Evolutionary conservation across 2,888 invertebrate genomes (phyloP).

Genomic region (Pseudanteris insignis): DNA sequence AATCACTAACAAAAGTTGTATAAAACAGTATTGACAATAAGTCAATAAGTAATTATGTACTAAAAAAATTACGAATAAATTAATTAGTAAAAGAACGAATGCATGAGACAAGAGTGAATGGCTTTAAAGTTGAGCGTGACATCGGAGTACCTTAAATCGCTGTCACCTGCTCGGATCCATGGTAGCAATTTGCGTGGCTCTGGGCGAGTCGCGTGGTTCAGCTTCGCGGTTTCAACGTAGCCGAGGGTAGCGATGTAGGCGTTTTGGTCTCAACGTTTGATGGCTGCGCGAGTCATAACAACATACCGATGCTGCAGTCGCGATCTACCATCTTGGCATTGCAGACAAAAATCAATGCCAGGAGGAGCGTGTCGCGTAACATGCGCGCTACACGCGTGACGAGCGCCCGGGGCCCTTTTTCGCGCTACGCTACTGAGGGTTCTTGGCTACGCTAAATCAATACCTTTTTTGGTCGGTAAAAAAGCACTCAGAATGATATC

Average conservation of each 20-base stretch:
- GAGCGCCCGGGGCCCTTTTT: conserved; percentile 21
- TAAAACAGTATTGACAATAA: too few species aligned
- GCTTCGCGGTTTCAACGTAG: conserved; percentile 39
- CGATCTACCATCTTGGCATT: conserved; percentile 55
- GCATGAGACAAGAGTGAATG: background rate
- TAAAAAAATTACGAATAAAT: too few species aligned
- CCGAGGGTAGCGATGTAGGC: conserved; percentile 45
- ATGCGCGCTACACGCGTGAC: conserved; percentile 55
- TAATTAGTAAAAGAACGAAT: too few species aligned
- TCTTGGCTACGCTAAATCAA: conserved; percentile 42
- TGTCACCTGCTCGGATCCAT: conserved; percentile 63
- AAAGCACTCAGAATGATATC: too few species aligned
- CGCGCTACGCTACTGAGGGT: conserved; percentile 36
- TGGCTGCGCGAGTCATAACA: conserved; percentile 52
- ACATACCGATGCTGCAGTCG: conserved; percentile 58
- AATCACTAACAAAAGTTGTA: too few species aligned
- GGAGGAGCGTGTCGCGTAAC: conserved; percentile 49
- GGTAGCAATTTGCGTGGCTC: conserved; percentile 44
- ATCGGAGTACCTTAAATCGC: conserved; percentile 53
- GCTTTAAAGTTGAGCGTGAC: conserved; percentile 12
- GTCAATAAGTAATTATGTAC: too few species aligned
- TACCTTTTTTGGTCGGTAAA: conserved; percentile 37
- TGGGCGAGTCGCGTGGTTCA: conserved; percentile 25
- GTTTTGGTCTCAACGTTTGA: conserved; percentile 29
- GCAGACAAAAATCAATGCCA: conserved; percentile 56